These are phyloP conservation scores for Hyposoter didymator DNA, from an alignment of 2,888 invertebrate species.

Conservation along the genomic window DNA sequence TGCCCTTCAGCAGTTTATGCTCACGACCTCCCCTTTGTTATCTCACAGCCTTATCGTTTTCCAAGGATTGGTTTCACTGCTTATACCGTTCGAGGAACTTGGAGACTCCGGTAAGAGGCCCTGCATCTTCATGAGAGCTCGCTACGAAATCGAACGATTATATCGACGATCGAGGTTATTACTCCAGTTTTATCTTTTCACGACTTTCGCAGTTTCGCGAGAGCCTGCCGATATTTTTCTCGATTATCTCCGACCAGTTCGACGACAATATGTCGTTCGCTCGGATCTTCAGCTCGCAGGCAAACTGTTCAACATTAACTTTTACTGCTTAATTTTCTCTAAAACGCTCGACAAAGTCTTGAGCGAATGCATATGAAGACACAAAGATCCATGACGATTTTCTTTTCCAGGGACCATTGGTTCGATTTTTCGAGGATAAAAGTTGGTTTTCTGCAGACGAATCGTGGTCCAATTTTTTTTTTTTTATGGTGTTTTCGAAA, in stretches of 20 bases:
- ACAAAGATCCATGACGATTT: neutral
- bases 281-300: neutral
- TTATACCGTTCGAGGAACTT: conserved; percentile 1
- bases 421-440: neutral
- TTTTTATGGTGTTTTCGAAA: neutral
- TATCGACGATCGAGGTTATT: conserved; percentile 62
- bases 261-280: neutral
- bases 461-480: neutral
- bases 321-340: neutral
- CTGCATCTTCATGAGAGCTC: conserved; percentile 52
- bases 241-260: neutral
- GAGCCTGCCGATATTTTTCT: neutral
- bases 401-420: neutral
- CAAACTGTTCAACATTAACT: neutral
- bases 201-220: conserved; percentile 10
- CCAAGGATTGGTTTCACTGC: conserved; percentile 40
- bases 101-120: conserved; percentile 45
- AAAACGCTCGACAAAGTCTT: neutral
- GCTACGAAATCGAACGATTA: conserved; percentile 66
- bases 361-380: neutral
- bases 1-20: conserved; percentile 65
- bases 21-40: conserved; percentile 49
- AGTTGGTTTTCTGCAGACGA: neutral
- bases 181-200: conserved; percentile 24
- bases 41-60: conserved; percentile 51